Conservation (phyloP, 2,113 vertebrate species). For the Eurystomus gularis region DNA sequence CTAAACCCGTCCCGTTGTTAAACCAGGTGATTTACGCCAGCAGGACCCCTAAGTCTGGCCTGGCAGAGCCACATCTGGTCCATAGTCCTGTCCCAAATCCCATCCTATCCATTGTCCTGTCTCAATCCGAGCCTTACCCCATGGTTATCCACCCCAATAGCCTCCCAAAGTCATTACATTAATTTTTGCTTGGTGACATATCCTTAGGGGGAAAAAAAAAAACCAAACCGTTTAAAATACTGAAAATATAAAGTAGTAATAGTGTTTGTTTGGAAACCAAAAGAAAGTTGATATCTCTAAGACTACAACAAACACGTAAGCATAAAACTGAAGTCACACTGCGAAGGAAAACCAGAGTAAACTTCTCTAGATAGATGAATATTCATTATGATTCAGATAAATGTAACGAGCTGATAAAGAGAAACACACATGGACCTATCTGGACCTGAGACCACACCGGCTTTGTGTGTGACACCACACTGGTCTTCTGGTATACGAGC, state of each 20-base stretch:
- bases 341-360: not conserved
- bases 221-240: not conserved
- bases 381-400: not conserved
- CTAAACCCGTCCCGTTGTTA: not conserved
- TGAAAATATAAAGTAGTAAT: not conserved
- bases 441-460: not conserved
- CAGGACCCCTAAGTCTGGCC: not conserved
- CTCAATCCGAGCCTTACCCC: not conserved
- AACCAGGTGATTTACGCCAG: not conserved
- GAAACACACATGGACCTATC: too few species aligned
- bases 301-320: accelerated
- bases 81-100: too few species aligned
- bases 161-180: not conserved
- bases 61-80: not conserved
- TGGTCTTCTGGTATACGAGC: not conserved
- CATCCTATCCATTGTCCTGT: accelerated
- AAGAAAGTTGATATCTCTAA: not conserved
- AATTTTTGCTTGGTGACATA: not conserved
- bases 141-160: accelerated
- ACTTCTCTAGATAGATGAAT: not conserved
- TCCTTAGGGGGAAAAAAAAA: not conserved
- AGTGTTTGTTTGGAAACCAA: not conserved
- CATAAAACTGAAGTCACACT: not conserved
- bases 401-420: not conserved
- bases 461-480: not conserved